Evolutionary conservation across 2,888 invertebrate species (phyloP), one percentile per base, ranked within the genome.

Genomic region (Eristalis intricaria): DNA sequence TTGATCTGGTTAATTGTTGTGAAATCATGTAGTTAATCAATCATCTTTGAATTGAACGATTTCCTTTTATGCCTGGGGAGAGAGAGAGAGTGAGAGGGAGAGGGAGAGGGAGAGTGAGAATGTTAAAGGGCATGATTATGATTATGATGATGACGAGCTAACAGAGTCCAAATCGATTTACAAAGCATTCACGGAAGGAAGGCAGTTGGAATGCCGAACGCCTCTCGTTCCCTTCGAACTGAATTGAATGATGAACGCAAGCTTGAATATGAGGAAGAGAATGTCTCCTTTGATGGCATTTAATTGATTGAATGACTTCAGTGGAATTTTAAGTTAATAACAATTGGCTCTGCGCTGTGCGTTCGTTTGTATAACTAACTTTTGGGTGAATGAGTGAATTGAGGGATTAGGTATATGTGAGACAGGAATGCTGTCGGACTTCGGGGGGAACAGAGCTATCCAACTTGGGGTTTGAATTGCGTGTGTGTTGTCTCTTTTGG

Each of bases 251-350:
- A 38, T 50, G 38, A 13, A 38, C 38, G 38, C 38, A 2, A 38
- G 50, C 50, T 50, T n/a, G 50, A 5, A n/a, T 1, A 50, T 8
- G 32, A 64, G 65, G 68, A 35, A 58, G 19, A 29, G 13, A 38
- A 7, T 40, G 50, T 40, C 61, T 70, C 64, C 50, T 76, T 63
- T 80, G 29, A 80, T 80, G 68, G 64, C 80, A 76, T 65, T 73
- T 76, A 84, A 87, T 84, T 83, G 87, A 84, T 68, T 84, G 87
- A 81, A 79, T 76, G 74, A 71, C 63, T 82, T 79, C 66, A 73
- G 23, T 76, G 75, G 87, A 83, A 87, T 80, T 79, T 69, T 22
- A 58, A 87, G 79, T 87, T 80, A 73, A 79, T 87, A 86, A 87
- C 56, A 75, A 23, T 35, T 69, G 2, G 32, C 32, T 56, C 43